These are phyloP conservation scores for Argyrosomus japonicus DNA, from an alignment of 2,113 vertebrate species.

Conservation along the genomic window DNA sequence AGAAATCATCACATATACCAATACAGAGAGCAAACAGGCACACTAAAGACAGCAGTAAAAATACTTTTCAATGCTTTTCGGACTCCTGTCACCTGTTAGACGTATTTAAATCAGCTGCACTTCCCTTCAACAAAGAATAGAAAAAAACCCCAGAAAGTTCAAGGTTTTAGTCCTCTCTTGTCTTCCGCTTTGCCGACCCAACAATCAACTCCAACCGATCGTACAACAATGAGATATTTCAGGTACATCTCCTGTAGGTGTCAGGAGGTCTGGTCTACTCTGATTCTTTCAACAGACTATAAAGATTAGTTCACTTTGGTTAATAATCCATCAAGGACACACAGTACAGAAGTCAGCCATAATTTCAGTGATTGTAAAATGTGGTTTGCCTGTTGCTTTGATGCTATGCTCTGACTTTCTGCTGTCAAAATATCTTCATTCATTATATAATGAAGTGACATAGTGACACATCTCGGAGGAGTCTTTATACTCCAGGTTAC, in stretches of 20 bases:
- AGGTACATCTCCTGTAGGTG: neutral
- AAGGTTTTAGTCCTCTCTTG: neutral
- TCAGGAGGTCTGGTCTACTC: neutral
- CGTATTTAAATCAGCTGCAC: neutral
- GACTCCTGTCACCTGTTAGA: neutral
- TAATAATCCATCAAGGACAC: constrained; percentile 83
- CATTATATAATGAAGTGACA: neutral
- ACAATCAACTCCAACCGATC: neutral
- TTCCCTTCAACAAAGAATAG: neutral
- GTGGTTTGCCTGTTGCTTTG: neutral
- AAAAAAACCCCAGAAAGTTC: constrained; percentile 1
- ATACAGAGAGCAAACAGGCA: neutral
- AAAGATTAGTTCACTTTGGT: constrained; percentile 73
- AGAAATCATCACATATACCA: neutral
- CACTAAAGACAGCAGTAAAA: neutral
- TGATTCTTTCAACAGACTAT: constrained; percentile 42
- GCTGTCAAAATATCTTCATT: neutral
- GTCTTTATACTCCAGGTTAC: constrained; percentile 27
- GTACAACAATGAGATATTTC: neutral
- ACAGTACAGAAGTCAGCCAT: constrained; percentile 22
- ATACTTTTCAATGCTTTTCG: neutral
- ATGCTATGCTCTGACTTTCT: neutral
- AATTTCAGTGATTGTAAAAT: constrained; percentile 57
- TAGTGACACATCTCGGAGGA: neutral
- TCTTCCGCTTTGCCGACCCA: neutral